Conservation (phyloP, 1,140 invertebrate species). For the Neodiprion virginianus region DNA sequence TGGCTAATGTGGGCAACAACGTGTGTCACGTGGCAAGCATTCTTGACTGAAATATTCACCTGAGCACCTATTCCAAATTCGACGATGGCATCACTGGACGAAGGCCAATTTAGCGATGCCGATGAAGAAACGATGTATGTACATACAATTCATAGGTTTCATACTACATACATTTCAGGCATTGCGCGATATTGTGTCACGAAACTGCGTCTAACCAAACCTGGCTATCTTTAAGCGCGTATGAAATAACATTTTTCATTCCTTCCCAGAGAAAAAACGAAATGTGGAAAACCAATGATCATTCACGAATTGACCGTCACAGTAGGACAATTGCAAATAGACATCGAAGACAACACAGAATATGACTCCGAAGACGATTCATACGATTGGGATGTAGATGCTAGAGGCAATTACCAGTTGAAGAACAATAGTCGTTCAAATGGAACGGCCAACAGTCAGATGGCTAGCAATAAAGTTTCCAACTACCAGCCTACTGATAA, state of each 20-base stretch:
- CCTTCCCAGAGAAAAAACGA: slow-evolving; percentile 40
- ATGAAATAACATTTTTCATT: background rate
- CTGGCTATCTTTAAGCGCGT: no score
- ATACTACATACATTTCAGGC: slow-evolving; percentile 41
- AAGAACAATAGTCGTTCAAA: slow-evolving; percentile 31
- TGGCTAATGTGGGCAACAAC: no score
- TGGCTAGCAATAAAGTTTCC: slow-evolving; percentile 68
- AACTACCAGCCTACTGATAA: slow-evolving; percentile 84
- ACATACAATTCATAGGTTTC: slow-evolving; percentile 32
- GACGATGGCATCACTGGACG: slow-evolving; percentile 26
- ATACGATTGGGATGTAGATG: slow-evolving; percentile 48
- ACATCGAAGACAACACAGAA: slow-evolving; percentile 32
- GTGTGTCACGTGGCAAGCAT: no score
- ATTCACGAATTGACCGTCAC: slow-evolving; percentile 38
- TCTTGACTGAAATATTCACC: no score
- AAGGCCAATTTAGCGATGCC: slow-evolving; percentile 57
- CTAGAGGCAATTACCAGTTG: slow-evolving; percentile 39
- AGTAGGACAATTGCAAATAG: slow-evolving; percentile 32
- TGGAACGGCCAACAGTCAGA: slow-evolving; percentile 60
- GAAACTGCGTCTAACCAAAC: slow-evolving; percentile 27
- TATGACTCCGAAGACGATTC: slow-evolving; percentile 43
- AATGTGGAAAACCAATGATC: slow-evolving; percentile 47
- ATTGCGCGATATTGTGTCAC: slow-evolving; percentile 39
- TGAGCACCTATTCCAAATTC: no score
- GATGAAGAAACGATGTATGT: slow-evolving; percentile 44